Base-by-base conservation (phyloP, 2,888 invertebrate species). In the Argyresthia goedartella region DNA sequence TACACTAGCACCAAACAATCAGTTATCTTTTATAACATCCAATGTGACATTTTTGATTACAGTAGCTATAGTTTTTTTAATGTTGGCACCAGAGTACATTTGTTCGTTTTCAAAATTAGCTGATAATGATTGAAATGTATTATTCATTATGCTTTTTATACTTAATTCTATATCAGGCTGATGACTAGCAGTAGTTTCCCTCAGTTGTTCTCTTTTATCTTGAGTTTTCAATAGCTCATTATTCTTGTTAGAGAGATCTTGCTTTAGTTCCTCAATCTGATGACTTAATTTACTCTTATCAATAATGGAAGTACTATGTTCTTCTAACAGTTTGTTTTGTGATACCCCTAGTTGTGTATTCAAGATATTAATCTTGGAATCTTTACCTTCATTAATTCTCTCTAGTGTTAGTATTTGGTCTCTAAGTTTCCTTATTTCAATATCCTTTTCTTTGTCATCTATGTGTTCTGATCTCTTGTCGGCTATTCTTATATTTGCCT, bases 111-210 rank as follows among this genome's bases (percentile, higher is more conserved):
- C 67, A 62, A 85, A 81, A 60, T 76, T 75, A 25, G 57, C 55
- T 52, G 75, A 69, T 57, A 85, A 67, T 10, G 71, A 66, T 63
- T 71, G 77, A 58, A 71, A 85, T 62, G 78, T 78, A 54, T 74
- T 67, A 69, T 85, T 85, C 80, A 85, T 85, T 49, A 84, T 69
- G 56, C 60, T 61, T 65, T 85, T 85, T 8, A 77, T 56, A 61
- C 65, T 71, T 8, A 36, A 13, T 45, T 49, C 43, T 25, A 44
- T 39, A n/a, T 50, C 43, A 10, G 10, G 7, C 35, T 35, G 11
- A 3, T 25, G 10, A 65, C 54, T 53, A 49, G 54, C 50, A 51
- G 57, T 55, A 53, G 48, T 52, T 51, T 46, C 54, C 43, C 59
- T 65, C 55, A 61, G 62, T 51, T 65, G 51, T 56, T 64, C 60